A percentile compares a stretch with the other conserved stretches of the same genome.
These are phyloP conservation scores for Mythimna pallens DNA, from an alignment of 2,888 invertebrate genomes.

Conservation along the genomic window DNA sequence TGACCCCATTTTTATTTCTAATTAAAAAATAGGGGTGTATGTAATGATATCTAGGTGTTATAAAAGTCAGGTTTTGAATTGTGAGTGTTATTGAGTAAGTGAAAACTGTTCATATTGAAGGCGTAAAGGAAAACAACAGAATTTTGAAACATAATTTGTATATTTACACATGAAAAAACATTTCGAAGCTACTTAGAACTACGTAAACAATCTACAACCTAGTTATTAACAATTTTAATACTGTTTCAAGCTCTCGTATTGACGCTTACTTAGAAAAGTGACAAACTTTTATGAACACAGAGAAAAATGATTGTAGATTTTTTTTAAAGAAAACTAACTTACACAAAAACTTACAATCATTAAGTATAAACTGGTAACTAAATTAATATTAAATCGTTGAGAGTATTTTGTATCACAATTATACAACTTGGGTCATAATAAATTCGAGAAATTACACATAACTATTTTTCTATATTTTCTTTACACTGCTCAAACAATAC, in stretches of 20 bases:
- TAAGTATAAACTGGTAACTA: constrained; percentile 25
- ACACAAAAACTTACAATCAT: neutral
- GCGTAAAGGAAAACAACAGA: constrained; percentile 16
- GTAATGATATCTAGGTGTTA: neutral
- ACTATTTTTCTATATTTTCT: neutral
- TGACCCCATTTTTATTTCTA: no score
- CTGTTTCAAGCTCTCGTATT: constrained; percentile 57
- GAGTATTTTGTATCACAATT: neutral
- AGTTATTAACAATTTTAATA: constrained; percentile 63
- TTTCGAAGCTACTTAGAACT: constrained; percentile 72
- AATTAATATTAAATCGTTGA: neutral
- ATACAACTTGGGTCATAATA: neutral
- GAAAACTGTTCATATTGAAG: neutral
- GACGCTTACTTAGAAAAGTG: constrained; percentile 37
- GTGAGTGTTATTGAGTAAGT: neutral
- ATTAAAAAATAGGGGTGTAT: no score
- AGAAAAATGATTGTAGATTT: neutral
- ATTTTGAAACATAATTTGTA: constrained; percentile 77
- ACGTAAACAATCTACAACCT: constrained; percentile 64
- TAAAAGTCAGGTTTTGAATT: neutral
- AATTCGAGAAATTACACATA: neutral
- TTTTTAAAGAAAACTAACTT: neutral
- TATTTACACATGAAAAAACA: constrained; percentile 82
- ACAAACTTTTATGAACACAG: constrained; percentile 11
- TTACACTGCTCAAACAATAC: neutral